These are phyloP conservation scores for Globodera rostochiensis DNA, from an alignment of 1,140 invertebrate species.

Conservation along the genomic window DNA sequence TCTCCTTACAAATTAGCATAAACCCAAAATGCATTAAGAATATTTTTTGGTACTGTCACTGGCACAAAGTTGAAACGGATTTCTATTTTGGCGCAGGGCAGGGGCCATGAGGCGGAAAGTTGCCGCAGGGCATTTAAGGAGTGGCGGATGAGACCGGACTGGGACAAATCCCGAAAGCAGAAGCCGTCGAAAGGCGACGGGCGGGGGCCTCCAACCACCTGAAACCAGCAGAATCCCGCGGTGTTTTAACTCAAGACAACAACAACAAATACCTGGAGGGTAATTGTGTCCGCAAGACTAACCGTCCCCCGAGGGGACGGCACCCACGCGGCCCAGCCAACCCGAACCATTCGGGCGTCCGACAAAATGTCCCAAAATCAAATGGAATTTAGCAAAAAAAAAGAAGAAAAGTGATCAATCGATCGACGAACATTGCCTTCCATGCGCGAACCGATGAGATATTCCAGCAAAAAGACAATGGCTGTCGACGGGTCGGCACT, in stretches of 20 bases:
- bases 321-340: slow-evolving; percentile 50
- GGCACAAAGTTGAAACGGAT: slow-evolving; percentile 23
- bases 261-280: slow-evolving; percentile 30
- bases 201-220: slow-evolving; percentile 46
- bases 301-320: slow-evolving; percentile 35
- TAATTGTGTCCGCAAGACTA: slow-evolving; percentile 46
- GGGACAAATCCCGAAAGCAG: slow-evolving; percentile 41
- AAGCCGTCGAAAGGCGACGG: slow-evolving; percentile 46
- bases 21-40: too few species aligned
- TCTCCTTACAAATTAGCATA: not conserved
- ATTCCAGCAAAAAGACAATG: slow-evolving; percentile 44
- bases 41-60: not conserved
- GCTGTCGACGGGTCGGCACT: slow-evolving; percentile 44
- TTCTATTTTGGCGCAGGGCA: slow-evolving; percentile 19
- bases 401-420: slow-evolving; percentile 15
- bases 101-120: not conserved
- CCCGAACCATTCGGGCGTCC: slow-evolving; percentile 32
- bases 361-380: slow-evolving; percentile 33
- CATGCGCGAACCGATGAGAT: slow-evolving; percentile 37
- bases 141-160: slow-evolving; percentile 14
- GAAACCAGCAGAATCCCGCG: not conserved
- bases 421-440: slow-evolving; percentile 7
- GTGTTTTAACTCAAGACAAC: too few species aligned
- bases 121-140: slow-evolving; percentile 6
- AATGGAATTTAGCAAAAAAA: not conserved